Conservation (phyloP, 2,113 vertebrate species). For the Mungos mungo region DNA sequence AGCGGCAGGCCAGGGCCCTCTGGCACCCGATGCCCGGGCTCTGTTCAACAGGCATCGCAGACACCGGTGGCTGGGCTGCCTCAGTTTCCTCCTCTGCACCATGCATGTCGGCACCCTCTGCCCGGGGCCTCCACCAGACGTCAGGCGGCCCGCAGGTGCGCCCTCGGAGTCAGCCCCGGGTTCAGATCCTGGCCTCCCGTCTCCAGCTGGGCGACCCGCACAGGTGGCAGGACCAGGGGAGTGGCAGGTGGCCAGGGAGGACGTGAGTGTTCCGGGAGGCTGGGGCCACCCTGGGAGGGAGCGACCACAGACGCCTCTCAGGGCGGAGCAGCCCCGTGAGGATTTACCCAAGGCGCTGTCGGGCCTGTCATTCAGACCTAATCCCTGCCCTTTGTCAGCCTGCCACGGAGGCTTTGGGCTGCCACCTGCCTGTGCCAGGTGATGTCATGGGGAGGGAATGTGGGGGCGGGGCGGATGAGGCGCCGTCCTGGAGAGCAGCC, state of each 20-base stretch:
- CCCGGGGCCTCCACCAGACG: background rate
- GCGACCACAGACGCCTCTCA: background rate
- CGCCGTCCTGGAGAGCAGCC: background rate
- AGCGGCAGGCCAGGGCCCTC: background rate
- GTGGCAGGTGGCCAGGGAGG: background rate
- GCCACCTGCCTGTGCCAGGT: constrained; percentile 37
- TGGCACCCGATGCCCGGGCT: background rate
- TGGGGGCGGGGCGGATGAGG: background rate
- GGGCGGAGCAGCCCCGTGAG: background rate
- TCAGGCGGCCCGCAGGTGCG: background rate
- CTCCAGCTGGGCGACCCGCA: background rate
- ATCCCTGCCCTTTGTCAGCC: constrained; percentile 70
- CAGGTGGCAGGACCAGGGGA: background rate
- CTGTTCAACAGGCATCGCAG: background rate
- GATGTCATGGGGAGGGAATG: constrained; percentile 69
- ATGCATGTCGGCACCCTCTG: background rate
- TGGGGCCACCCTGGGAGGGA: background rate
- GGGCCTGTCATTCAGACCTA: constrained; percentile 67
- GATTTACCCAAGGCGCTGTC: constrained; percentile 29
- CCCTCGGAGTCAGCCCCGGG: fast-evolving
- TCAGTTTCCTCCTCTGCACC: background rate
- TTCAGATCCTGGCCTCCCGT: background rate
- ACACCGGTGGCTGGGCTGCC: background rate
- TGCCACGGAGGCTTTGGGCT: constrained; percentile 57
- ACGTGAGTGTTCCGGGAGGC: background rate